Evolutionary conservation across 1,140 invertebrate genomes (phyloP).

Genomic region (Bombus pyrosoma): DNA sequence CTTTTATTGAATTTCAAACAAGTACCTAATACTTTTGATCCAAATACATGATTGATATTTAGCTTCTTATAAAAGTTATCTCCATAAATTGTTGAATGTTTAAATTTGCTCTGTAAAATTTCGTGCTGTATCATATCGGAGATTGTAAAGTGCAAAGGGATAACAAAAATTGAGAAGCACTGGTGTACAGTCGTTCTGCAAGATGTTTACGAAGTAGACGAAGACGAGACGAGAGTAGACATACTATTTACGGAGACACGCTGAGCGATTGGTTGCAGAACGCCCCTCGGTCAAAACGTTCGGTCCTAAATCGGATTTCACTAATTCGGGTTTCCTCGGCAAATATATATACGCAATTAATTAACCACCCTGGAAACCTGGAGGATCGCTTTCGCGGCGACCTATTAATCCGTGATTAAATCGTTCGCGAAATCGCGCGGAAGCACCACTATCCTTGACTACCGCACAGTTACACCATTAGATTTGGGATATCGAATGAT

Average conservation of each 20-base stretch:
- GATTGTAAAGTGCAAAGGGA: neutral
- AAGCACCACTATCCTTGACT: neutral
- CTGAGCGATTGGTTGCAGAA: constrained; percentile 29
- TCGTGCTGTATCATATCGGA: neutral
- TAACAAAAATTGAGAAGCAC: neutral
- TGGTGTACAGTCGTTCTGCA: neutral
- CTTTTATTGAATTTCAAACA: no score
- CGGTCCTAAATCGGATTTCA: constrained; percentile 13
- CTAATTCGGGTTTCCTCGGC: constrained; percentile 20
- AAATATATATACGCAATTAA: constrained; percentile 46
- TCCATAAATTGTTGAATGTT: no score
- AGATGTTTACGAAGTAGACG: constrained; percentile 51
- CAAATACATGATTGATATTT: no score
- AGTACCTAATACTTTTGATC: no score
- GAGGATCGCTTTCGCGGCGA: constrained; percentile 34
- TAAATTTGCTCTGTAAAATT: no score
- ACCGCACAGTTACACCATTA: constrained; percentile 1
- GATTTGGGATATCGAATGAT: neutral
- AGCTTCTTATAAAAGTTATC: no score
- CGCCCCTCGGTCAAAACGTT: constrained; percentile 42
- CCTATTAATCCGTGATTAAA: constrained; percentile 47
- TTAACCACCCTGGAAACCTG: constrained; percentile 22
- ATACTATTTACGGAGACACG: constrained; percentile 45
- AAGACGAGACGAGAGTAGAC: constrained; percentile 9
- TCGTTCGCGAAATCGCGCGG: constrained; percentile 34